Percentiles rank a stretch among this genome's conserved stretches.
These are phyloP conservation scores for Linnaemya tessellans DNA, from an alignment of 2,888 invertebrate species.

Conservation along the genomic window DNA sequence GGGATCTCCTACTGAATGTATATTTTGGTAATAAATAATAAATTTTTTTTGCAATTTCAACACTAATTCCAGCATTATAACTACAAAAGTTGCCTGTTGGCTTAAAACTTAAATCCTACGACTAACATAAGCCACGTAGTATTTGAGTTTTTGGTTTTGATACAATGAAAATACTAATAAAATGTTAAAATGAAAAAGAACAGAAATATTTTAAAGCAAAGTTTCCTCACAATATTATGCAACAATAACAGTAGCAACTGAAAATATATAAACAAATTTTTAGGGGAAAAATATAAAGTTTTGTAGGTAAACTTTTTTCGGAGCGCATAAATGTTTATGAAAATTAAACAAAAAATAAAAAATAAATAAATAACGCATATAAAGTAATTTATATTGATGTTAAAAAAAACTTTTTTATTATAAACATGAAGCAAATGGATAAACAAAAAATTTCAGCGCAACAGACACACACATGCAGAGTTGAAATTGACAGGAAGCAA, in stretches of 20 bases:
- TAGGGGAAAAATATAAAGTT: conserved; percentile 26
- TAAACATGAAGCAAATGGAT: conserved; percentile 16
- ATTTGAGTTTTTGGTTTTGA: conserved; percentile 24
- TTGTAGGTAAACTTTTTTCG: conserved; percentile 28
- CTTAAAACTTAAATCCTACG: conserved; percentile 34
- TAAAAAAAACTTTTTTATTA: conserved; percentile 51
- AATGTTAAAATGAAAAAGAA: conserved; percentile 12
- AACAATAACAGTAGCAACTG: conserved; percentile 40
- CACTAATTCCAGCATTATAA: not conserved
- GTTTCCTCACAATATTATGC: conserved; percentile 47
- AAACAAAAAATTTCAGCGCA: not conserved
- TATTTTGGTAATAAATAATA: not conserved
- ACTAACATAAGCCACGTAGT: conserved; percentile 54
- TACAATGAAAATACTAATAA: conserved; percentile 55
- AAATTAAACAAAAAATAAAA: conserved; percentile 42
- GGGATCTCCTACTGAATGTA: not conserved
- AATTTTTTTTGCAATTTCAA: conserved; percentile 38
- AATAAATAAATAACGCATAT: conserved; percentile 23
- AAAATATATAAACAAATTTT: not conserved
- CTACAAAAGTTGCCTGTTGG: not conserved
- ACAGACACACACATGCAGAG: conserved; percentile 9
- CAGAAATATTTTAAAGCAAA: conserved; percentile 31
- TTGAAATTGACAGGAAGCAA: conserved; percentile 7
- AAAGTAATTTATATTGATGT: conserved; percentile 69
- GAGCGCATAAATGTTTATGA: conserved; percentile 41